Base-by-base conservation (phyloP, 64 coral and sea anemone species). In the Actinia equina region DNA sequence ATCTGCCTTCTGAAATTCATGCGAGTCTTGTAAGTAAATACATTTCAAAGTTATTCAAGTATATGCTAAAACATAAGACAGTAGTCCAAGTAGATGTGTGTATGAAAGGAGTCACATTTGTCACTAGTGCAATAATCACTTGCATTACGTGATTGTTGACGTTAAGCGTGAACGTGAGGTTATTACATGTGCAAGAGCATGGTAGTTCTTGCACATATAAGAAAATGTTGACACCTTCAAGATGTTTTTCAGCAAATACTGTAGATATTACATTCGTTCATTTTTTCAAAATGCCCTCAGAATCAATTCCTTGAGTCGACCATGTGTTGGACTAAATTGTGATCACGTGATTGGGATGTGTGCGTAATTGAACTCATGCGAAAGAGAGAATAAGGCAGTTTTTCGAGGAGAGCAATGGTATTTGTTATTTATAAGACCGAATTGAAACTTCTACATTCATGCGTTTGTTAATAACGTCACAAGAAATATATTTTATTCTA, bases 401-500 rank as follows among this genome's bases (percentile, higher is more conserved):
- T 74, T 1, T 14, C 6, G 22, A 74, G 25, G 25, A 41, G 26
- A 26, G 69, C 62, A 23, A 23, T 65, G 62, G 69, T 41, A 74
- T 74, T 74, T 30, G 69, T 41, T 74, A 74, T 74, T 74, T 74
- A 74, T 74, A 74, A 74, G 69, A 74, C 26, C 69, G 69, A 74
- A 74, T 74, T 74, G 27, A 26, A 74, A 74, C 69, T 74, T 74
- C 69, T 74, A 74, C 69, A 74, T 74, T 74, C 69, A 74, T 74
- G 25, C 69, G 69, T 74, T 74, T 74, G 69, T 30, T 65, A 65
- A 74, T 74, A 74, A 74, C 69, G 69, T 74, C 69, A 74, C 69
- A 74, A 74, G 69, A 74, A 74, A 74, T 74, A 74, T 74, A 74
- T 74, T 74, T 74, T 74, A 74, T 74, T 74, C 69, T 41, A 26